These are phyloP conservation scores for Eulemur albifrons DNA, from an alignment of 2,797 vertebrate genomes.

Conservation along the genomic window DNA sequence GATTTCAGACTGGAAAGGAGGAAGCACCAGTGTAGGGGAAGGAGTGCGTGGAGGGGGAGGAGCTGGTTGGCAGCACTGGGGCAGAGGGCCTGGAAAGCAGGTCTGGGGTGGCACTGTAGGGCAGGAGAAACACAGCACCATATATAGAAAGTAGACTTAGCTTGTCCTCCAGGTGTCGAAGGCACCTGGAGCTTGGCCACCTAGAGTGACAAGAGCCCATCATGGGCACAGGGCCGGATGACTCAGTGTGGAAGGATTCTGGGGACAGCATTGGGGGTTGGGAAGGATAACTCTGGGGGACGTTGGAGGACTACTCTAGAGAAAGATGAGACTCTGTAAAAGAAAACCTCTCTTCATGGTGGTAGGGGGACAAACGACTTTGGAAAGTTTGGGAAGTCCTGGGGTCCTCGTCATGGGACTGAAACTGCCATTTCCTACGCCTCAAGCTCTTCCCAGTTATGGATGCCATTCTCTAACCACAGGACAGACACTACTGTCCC, in stretches of 20 bases:
- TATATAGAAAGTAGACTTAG: constrained; percentile 35
- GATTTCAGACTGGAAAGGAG: not conserved
- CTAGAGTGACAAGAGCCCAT: constrained; percentile 46
- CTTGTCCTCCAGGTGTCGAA: constrained; percentile 49
- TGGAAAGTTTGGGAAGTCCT: not conserved
- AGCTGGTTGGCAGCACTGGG: not conserved
- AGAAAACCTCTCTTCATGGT: constrained; percentile 4
- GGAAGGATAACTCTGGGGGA: not conserved
- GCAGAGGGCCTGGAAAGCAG: not conserved
- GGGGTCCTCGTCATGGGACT: not conserved
- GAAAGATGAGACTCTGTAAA: not conserved
- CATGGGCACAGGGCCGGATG: constrained; percentile 30
- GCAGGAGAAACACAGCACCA: constrained; percentile 6
- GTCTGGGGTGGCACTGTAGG: not conserved
- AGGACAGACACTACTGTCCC: not conserved
- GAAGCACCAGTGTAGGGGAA: not conserved
- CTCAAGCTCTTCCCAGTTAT: not conserved
- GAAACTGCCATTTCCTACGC: not conserved
- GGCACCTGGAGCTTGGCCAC: constrained; percentile 49
- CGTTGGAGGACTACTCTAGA: not conserved
- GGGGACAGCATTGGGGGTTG: constrained; percentile 15
- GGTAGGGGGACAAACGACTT: not conserved
- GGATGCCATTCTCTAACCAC: not conserved
- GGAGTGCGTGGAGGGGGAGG: not conserved
- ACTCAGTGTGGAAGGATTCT: constrained; percentile 69